phyloP scores from a whole-genome alignment of 2,797 vertebrate genomes.

The Lepilemur ruficaudatus region DNA sequence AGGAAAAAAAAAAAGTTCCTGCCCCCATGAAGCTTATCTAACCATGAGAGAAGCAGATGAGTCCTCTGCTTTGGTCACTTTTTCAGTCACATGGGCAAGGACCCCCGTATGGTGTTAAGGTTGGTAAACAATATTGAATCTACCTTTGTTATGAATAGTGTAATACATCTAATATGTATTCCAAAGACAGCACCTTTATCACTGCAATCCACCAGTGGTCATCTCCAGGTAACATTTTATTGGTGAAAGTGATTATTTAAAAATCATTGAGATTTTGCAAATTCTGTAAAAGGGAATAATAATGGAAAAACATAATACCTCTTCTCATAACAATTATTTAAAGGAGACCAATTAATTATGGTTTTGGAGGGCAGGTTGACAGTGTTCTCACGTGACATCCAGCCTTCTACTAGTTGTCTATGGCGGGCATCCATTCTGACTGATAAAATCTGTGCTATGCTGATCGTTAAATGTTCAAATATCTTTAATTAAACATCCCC shows the following conservation, averaged over 20 bases:
- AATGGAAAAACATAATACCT: neutral
- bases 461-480: neutral
- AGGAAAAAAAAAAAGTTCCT: neutral
- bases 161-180: neutral
- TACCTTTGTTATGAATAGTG: neutral
- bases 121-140: neutral
- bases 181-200: neutral
- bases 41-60: neutral
- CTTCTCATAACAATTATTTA: conserved; percentile 28
- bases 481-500: neutral
- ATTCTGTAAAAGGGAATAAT: conserved; percentile 13
- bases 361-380: neutral
- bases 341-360: neutral
- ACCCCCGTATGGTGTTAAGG: neutral
- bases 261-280: neutral
- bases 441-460: neutral
- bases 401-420: neutral
- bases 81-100: neutral
- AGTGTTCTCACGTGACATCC: neutral
- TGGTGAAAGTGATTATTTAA: neutral
- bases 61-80: neutral
- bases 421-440: neutral
- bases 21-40: neutral
- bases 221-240: neutral
- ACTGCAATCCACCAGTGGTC: neutral